Evolutionary conservation across 2,113 vertebrate genomes (phyloP), one percentile per base, ranked within the genome.

Genomic region (Myanophis thanlyinensis): DNA sequence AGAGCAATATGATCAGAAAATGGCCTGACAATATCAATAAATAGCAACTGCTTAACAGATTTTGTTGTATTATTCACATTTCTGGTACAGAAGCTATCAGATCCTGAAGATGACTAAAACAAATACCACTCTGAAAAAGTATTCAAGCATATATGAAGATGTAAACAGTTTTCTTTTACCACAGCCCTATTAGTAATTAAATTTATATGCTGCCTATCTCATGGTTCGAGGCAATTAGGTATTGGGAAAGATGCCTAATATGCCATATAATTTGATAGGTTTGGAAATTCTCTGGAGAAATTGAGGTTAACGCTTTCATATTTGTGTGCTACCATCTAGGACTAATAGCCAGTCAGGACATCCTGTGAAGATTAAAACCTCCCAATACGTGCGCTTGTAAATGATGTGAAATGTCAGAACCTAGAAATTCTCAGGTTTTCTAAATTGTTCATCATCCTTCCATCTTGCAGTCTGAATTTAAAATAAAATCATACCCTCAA

Each of bases 361-460:
- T 67, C 85, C 48, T 91, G 67, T 87, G 53, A 85, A 88, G 46
- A 90, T 93, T 62, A 88, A 92, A 54, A 59, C 93, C n/a, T 67
- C 73, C 0, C 44, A 54, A 0, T 20, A 51, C 93, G 10, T 53
- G 27, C 44, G 44, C 18, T 35, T 80, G 62, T 88, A 95, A 35
- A 91, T 86, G 92, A 90, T 94, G 6, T 8, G 13, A 56, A 93
- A 93, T 49, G 91, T 53, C 93, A 91, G 93, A 96, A 96, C 93
- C 25, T 73, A 62, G 25, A 27, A 92, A 92, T 93, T 93, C 95
- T 51, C 80, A 40, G 92, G 90, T 44, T 0, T 3, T 73, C 94
- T 93, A 73, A 89, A 44, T 48, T 46, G 54, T 30, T 35, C 87
- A 62, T 10, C 27, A 35, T 87, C 46, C 56, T 84, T 62, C 53